Evolutionary conservation across 2,888 invertebrate genomes (phyloP).

Genomic region (Acrobasis consociella): DNA sequence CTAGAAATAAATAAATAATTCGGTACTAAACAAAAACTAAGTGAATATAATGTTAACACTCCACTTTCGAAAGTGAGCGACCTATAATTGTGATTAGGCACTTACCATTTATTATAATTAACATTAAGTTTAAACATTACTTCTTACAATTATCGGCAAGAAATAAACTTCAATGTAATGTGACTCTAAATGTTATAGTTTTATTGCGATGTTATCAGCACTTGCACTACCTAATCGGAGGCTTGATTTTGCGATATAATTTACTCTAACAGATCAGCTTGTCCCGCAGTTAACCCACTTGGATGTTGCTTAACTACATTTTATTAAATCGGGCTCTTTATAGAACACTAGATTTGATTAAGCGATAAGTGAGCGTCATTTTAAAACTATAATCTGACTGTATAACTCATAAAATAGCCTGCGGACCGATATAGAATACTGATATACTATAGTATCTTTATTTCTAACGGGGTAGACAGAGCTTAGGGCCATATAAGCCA

Average conservation of each 20-base stretch:
- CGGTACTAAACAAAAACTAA: no score
- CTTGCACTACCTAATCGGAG: neutral
- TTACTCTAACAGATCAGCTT: neutral
- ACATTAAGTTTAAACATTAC: no score
- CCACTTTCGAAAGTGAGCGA: no score
- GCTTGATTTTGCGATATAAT: neutral
- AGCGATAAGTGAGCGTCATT: neutral
- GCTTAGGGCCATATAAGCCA: no score
- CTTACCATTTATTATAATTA: no score
- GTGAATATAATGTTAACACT: no score
- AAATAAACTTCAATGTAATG: slow-evolving; percentile 6
- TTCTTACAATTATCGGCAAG: slow-evolving; percentile 11
- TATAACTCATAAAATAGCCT: no score
- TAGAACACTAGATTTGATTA: neutral
- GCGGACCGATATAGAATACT: no score
- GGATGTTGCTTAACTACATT: neutral
- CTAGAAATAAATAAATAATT: no score
- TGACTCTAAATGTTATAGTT: neutral
- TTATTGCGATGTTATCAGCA: slow-evolving; percentile 5
- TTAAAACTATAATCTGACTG: neutral
- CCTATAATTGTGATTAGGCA: no score
- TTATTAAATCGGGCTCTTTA: slow-evolving; percentile 3
- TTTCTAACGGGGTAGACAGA: no score
- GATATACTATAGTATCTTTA: no score
- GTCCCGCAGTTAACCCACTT: slow-evolving; percentile 3